Conservation (phyloP, 2,113 vertebrate genomes). For the Psephotus haematonotus region DNA sequence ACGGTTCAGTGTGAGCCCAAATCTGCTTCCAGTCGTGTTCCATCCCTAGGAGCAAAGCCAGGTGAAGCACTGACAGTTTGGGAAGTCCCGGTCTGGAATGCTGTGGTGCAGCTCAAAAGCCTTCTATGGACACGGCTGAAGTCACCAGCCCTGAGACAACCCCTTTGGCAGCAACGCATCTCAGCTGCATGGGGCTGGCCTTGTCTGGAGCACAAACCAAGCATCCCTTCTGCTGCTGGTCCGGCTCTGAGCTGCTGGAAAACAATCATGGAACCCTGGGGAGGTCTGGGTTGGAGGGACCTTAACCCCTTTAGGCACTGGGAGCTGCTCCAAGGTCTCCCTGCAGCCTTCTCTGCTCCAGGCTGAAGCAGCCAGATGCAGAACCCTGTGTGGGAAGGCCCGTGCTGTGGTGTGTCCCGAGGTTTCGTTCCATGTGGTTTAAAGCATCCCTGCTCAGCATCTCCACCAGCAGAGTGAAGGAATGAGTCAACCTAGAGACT, state of each 20-base stretch:
- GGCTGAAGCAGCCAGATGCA: background rate
- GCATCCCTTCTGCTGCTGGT: background rate
- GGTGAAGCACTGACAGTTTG: background rate
- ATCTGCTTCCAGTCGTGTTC: background rate
- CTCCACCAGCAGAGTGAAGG: background rate
- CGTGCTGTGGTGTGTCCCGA: background rate
- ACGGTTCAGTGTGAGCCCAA: background rate
- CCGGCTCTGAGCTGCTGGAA: background rate
- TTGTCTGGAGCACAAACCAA: background rate
- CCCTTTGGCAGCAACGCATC: background rate
- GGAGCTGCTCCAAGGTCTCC: background rate
- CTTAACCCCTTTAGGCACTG: background rate
- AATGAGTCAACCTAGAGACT: background rate
- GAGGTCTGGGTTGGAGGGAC: background rate
- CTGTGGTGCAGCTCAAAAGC: background rate
- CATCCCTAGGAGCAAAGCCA: background rate
- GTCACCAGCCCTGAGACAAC: background rate
- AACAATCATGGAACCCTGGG: background rate
- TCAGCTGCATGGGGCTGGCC: background rate
- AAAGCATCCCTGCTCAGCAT: background rate
- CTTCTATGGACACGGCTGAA: background rate
- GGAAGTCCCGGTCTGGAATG: background rate
- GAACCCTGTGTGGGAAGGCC: background rate
- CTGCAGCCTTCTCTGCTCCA: background rate
- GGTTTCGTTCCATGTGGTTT: background rate